Base-by-base conservation (phyloP, 2,888 invertebrate genomes). In the Microplitis deprimator region DNA sequence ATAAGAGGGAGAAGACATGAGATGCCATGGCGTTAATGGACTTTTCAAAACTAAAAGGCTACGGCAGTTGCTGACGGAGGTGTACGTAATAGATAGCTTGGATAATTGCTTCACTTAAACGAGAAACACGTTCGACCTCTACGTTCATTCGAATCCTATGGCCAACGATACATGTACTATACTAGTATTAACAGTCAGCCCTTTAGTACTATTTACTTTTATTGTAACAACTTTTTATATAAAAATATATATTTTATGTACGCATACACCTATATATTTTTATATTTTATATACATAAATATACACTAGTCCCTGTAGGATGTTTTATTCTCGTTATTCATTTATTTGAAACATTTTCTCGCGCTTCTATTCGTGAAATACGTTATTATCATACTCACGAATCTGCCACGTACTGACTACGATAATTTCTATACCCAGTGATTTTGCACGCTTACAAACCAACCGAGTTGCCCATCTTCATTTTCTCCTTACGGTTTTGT, bases 21-120 rank as follows among this genome's bases (percentile, higher is more conserved):
- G 50, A 78, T 72, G 74, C 68, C 29, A 68, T 41, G 77, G 68
- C 79, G 77, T 82, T 81, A 81, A 82, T 80, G 83, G 84, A 85
- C 83, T 86, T 86, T 85, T 87, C 85, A 86, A 86, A 86, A 88
- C 86, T 88, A 87, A 88, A 88, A 87, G 85, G 85, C 85, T 85
- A 85, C 81, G 86, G 87, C 85, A 86, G 87, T 85, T 87, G 88
- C 88, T 89, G 88, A 88, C 87, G 85, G 80, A 84, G 86, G 85
- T 84, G 85, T 86, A 87, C 86, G 88, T 88, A 88, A 88, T 85
- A 87, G 89, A 89, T 88, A 88, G 87, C 87, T 87, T 84, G 85
- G 84, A 86, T 89, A 89, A 89, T 89, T 89, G 89, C 89, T 87
- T 89, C 88, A 89, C 88, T 89, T 89, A 88, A 50, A 88, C 88